Evolutionary conservation across 35 echinoderm and acorn worm species (phyloP).

Genomic region (Stichopus chloronotus): DNA sequence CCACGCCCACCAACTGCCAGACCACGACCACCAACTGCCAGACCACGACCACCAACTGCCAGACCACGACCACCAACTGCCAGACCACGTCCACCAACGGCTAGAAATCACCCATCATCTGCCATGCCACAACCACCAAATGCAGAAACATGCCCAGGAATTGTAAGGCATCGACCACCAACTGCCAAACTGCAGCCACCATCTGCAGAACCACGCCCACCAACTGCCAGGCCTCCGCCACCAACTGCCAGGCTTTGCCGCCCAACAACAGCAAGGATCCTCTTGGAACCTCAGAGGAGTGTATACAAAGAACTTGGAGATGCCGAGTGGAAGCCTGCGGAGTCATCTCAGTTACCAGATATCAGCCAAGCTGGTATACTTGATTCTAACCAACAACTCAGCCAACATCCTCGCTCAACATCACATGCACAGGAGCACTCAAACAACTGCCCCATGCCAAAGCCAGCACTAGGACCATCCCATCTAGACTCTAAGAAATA

Average conservation of each 20-base stretch:
- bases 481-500: background rate
- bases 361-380: background rate
- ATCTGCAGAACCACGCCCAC: background rate
- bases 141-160: background rate
- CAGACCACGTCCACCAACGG: background rate
- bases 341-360: background rate
- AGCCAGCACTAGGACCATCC: background rate
- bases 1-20: background rate
- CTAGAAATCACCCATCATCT: background rate
- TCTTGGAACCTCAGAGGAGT: slow-evolving; percentile 19
- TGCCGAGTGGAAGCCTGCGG: background rate
- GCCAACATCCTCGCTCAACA: background rate
- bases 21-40: background rate
- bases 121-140: slow-evolving; percentile 16
- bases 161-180: background rate
- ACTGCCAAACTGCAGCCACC: background rate
- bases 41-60: background rate
- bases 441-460: background rate
- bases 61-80: background rate
- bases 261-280: background rate
- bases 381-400: background rate
- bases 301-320: background rate
- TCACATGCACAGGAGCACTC: background rate
- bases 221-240: background rate
- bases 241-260: background rate